These are phyloP conservation scores for Microchirus variegatus DNA, from an alignment of 2,797 vertebrate genomes.

Conservation along the genomic window DNA sequence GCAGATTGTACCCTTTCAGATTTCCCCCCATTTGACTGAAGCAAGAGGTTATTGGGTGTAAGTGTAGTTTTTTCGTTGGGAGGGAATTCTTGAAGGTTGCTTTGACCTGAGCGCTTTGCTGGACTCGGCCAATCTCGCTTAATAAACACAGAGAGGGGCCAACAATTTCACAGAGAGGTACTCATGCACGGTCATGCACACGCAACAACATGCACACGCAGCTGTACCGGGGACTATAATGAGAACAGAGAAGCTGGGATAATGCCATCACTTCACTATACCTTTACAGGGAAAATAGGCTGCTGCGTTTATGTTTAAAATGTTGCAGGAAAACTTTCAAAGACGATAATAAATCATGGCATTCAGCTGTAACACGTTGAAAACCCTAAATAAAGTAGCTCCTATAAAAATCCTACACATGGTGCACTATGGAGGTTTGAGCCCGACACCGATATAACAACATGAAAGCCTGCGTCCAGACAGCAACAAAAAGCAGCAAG, in stretches of 20 bases:
- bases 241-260: not conserved
- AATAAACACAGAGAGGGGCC: not conserved
- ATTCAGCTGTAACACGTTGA: not conserved
- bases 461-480: slow-evolving; percentile 1
- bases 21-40: too few relatives aligned
- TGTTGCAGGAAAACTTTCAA: too few relatives aligned
- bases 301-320: not conserved
- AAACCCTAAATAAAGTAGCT: not conserved
- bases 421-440: slow-evolving; percentile 1
- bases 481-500: slow-evolving; percentile 4
- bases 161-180: not conserved
- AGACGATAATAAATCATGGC: too few relatives aligned
- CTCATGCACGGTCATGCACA: not conserved
- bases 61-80: too few relatives aligned
- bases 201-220: not conserved
- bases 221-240: not conserved
- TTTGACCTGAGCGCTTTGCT: not conserved
- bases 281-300: not conserved
- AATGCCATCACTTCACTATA: not conserved
- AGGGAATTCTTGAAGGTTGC: not conserved
- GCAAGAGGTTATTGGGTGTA: too few relatives aligned
- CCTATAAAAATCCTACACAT: not conserved
- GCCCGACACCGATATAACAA: not conserved
- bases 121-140: not conserved
- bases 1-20: too few relatives aligned